Evolutionary conservation across 2,113 vertebrate genomes (phyloP).

Genomic region (Hepsetus odoe): DNA sequence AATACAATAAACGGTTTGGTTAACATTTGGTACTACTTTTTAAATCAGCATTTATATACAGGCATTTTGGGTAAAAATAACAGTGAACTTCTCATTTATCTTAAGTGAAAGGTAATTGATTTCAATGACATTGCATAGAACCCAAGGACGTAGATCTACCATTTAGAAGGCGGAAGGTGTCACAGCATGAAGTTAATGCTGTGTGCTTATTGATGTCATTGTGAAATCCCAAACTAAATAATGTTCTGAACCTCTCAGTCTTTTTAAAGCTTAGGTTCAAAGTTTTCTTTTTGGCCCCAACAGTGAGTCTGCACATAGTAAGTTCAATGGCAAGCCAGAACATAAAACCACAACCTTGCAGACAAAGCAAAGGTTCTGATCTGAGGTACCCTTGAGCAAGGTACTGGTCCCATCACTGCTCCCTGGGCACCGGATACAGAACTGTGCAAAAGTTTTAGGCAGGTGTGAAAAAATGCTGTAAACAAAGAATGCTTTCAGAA

Average conservation of each 20-base stretch:
- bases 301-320: neutral
- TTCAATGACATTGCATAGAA: neutral
- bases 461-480: too few relatives aligned
- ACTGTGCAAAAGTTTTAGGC: too few relatives aligned
- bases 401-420: too few relatives aligned
- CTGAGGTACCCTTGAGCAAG: too few relatives aligned
- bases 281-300: neutral
- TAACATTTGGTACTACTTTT: neutral
- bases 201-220: neutral
- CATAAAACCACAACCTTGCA: neutral
- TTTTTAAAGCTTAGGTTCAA: neutral
- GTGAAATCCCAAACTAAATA: neutral
- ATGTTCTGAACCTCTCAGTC: neutral
- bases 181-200: too few relatives aligned
- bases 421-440: too few relatives aligned
- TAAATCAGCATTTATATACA: conserved; percentile 1
- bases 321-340: neutral
- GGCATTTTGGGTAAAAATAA: neutral
- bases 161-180: neutral
- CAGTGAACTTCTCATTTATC: neutral
- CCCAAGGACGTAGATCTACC: neutral
- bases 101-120: neutral
- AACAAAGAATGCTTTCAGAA: too few relatives aligned
- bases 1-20: conserved; percentile 21
- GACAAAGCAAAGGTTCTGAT: too few relatives aligned